Evolutionary conservation across 1,140 invertebrate genomes (phyloP).

Genomic region (Penaeus indicus): DNA sequence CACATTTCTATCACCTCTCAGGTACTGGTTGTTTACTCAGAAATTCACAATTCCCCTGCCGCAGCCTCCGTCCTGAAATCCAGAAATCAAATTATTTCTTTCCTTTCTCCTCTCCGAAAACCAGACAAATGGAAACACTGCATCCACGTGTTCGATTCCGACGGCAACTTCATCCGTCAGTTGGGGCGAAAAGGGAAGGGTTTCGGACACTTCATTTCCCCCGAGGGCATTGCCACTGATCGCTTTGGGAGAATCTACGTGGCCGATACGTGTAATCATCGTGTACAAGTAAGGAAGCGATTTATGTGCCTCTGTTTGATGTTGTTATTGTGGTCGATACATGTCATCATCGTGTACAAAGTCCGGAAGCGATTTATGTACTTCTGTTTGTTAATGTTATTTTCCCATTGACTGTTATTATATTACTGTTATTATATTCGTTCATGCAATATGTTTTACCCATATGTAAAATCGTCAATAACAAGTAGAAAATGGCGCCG

Average conservation of each 20-base stretch:
- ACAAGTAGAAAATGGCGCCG: no score
- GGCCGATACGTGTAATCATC: slow-evolving; percentile 83
- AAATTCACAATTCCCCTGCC: no score
- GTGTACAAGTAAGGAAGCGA: slow-evolving; percentile 72
- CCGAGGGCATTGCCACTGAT: slow-evolving; percentile 80
- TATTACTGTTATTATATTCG: no score
- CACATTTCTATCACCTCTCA: no score
- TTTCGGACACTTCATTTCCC: slow-evolving; percentile 77
- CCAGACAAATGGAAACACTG: slow-evolving; percentile 82
- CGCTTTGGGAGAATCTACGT: slow-evolving; percentile 78
- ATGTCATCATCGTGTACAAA: not conserved
- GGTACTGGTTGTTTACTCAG: no score
- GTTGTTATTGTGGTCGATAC: not conserved
- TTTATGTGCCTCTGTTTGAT: not conserved
- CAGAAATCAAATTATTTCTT: not conserved
- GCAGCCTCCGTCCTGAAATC: no score
- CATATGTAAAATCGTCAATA: no score
- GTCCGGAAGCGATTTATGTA: no score
- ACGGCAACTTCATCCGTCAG: slow-evolving; percentile 75
- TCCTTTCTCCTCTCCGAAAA: slow-evolving; percentile 54
- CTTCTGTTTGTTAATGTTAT: no score
- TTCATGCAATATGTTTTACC: no score
- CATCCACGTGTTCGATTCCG: slow-evolving; percentile 80
- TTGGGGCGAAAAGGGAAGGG: slow-evolving; percentile 78
- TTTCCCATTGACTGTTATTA: no score